phyloP scores from a whole-genome alignment of 1,140 invertebrate genomes.

The Steinernema khuongi region DNA sequence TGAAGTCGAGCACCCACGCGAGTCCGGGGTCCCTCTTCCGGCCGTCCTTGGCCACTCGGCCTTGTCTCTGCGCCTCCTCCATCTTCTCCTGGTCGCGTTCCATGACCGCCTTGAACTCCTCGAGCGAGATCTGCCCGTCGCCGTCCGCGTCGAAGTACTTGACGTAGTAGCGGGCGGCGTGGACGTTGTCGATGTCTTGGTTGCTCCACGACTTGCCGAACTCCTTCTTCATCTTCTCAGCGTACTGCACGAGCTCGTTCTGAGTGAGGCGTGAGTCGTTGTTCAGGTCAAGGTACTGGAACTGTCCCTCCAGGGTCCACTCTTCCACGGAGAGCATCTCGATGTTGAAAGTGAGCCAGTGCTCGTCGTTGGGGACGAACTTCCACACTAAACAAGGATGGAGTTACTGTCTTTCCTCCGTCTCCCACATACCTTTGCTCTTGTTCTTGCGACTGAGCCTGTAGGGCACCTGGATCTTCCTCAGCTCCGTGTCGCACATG shows the following conservation, averaged over 20 bases:
- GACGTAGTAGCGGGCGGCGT: constrained; percentile 53
- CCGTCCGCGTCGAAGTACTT: constrained; percentile 57
- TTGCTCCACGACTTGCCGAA: constrained; percentile 56
- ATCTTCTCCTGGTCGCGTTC: constrained; percentile 46
- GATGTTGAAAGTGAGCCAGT: constrained; percentile 54
- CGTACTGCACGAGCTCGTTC: constrained; percentile 43
- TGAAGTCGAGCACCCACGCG: constrained; percentile 56
- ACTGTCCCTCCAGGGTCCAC: constrained; percentile 48
- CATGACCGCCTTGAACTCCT: constrained; percentile 47
- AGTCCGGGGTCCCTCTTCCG: constrained; percentile 52
- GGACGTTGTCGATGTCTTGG: constrained; percentile 55
- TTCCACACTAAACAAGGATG: constrained; percentile 51
- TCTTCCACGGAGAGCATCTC: constrained; percentile 52
- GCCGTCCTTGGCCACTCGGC: constrained; percentile 23
- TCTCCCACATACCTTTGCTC: constrained; percentile 46
- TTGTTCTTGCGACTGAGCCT: constrained; percentile 55
- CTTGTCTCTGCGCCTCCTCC: constrained; percentile 29
- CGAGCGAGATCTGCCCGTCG: constrained; percentile 39
- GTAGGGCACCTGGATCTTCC: constrained; percentile 53
- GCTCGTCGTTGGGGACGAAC: constrained; percentile 55
- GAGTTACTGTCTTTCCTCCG: not conserved
- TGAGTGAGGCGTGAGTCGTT: constrained; percentile 48
- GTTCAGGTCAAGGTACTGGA: constrained; percentile 52
- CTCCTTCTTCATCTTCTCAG: constrained; percentile 50
- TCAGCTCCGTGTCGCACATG: constrained; percentile 54